phyloP scores from a whole-genome alignment of 2,888 invertebrate genomes.

The Nowickia ferox region DNA sequence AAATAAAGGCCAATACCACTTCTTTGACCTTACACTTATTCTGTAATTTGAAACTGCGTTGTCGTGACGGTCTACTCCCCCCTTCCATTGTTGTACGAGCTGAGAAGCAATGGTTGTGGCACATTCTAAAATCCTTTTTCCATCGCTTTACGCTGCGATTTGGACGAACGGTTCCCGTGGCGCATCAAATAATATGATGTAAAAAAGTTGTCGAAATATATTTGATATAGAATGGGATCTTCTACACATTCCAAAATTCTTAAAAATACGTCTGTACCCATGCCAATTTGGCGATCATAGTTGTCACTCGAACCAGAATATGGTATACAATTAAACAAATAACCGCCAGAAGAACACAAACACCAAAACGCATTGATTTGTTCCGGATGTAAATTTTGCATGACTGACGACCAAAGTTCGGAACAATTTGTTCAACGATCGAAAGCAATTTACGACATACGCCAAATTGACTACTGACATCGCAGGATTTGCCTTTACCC shows the following conservation, averaged over 20 bases:
- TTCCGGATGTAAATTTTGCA: constrained; percentile 14
- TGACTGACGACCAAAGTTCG: constrained; percentile 37
- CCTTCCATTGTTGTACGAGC: not conserved
- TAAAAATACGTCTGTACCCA: constrained; percentile 5
- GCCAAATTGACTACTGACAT: constrained; percentile 15
- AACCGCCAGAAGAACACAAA: constrained; percentile 8
- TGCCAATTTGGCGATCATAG: not conserved
- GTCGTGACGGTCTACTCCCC: not conserved
- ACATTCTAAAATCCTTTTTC: constrained; percentile 25
- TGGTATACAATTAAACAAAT: constrained; percentile 19
- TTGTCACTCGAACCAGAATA: not conserved
- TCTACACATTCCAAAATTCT: constrained; percentile 6
- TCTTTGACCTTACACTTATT: constrained; percentile 35
- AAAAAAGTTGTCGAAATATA: constrained; percentile 16
- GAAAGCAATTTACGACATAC: constrained; percentile 27
- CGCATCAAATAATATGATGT: constrained; percentile 26
- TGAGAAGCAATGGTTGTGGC: constrained; percentile 15
- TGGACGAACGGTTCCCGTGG: constrained; percentile 36
- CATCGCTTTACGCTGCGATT: constrained; percentile 35
- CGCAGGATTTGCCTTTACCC: too few relatives aligned
- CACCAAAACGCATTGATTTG: constrained; percentile 40
- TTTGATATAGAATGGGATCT: constrained; percentile 9
- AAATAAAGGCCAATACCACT: constrained; percentile 45
- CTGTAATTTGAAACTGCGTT: constrained; percentile 35
- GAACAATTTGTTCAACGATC: constrained; percentile 25